A percentile compares a stretch with the other conserved stretches of the same genome.
Conservation (phyloP, 2,797 vertebrate genomes). For the Hydrolagus colliei region DNA sequence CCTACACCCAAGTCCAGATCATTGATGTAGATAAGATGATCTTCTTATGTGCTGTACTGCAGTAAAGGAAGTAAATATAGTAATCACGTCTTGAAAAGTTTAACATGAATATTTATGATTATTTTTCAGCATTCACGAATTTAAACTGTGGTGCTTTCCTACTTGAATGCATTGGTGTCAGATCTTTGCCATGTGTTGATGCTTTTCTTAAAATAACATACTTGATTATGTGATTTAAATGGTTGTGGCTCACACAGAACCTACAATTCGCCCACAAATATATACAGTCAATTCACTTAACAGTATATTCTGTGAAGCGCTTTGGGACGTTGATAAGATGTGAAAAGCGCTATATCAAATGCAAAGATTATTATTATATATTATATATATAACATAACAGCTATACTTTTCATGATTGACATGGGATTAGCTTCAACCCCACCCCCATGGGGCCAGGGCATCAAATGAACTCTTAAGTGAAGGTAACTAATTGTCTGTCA, state of each 20-base stretch:
- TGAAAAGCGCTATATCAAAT: no score
- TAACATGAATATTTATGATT: neutral
- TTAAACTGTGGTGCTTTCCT: neutral
- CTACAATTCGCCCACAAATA: no score
- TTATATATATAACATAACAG: neutral
- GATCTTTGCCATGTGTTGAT: neutral
- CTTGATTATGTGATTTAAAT: neutral
- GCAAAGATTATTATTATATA: no score
- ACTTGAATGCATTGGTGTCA: neutral
- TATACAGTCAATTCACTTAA: no score
- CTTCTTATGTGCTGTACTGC: no score
- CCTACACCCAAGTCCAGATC: no score
- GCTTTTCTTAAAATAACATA: neutral
- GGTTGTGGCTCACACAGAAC: neutral
- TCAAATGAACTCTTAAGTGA: constrained; percentile 33
- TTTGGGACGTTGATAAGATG: no score
- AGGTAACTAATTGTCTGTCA: neutral
- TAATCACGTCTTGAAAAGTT: neutral
- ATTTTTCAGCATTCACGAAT: neutral
- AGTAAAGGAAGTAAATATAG: neutral
- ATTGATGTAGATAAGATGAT: no score
- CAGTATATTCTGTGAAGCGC: no score
- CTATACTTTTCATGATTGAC: neutral
- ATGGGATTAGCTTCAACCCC: neutral
- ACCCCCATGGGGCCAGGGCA: neutral